Base-by-base conservation (phyloP, 1,140 invertebrate species). In the Manduca sexta region DNA sequence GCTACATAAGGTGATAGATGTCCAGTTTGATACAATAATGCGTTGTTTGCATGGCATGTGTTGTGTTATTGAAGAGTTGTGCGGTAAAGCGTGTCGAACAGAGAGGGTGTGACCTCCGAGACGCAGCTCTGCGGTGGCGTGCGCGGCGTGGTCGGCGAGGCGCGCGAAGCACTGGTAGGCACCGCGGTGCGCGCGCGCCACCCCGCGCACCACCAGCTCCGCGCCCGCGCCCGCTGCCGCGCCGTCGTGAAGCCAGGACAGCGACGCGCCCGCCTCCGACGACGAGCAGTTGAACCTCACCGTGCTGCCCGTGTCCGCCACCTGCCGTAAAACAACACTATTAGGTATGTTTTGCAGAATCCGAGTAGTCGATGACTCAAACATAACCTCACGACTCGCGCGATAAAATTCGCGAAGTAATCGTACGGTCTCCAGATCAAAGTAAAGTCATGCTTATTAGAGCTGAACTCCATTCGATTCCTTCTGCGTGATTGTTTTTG, bases 101-200 rank as follows among this genome's bases (percentile, higher is more conserved):
- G 1, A 18, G 14, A 8, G 12, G n/a, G 6, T 78, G 83, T 86
- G 66, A 94, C 93, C 92, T 74, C 92, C 92, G 2, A 94, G 85
- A 26, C 90, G 74, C 1, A 94, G 75, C 70, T 94, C 91, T 3
- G 92, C 91, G 0, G 91, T 88, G 15, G 89, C 92, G 59, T 94
- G 92, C 10, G 88, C 89, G 39, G 88, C 89, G 45, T 91, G 89
- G n/a, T 88, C 60, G 34, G 91, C 91, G 49, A 90, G 90, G 31
- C 88, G 86, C 10, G 91, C 90, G 49, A 93, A 88, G 71, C 94
- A 95, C 74, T 95, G 94, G 86, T 95, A 95, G 88, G 94, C 92
- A 16, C 93, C 94, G 51, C 90, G 89, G 69, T 94, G 92, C 42
- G 92, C 88, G 45, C 91, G 88, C 33, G 88, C 83, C 3, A 93